Evolutionary conservation across 64 coral and sea anemone species (phyloP).

Genomic region (Stichodactyla helianthus): DNA sequence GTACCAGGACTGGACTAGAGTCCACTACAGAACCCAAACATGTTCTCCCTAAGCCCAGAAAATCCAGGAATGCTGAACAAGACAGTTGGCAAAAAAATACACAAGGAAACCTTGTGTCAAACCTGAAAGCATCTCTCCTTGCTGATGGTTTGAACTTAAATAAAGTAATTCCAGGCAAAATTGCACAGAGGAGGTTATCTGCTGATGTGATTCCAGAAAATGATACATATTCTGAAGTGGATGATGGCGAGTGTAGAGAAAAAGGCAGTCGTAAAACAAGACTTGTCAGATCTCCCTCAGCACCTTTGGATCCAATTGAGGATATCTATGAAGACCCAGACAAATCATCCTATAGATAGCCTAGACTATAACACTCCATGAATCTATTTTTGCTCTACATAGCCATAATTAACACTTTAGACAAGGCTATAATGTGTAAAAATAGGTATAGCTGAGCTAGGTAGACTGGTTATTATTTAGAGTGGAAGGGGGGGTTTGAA

Average conservation of each 20-base stretch:
- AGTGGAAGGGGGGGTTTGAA: not conserved
- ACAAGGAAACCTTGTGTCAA: slow-evolving; percentile 43
- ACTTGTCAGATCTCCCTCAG: slow-evolving; percentile 42
- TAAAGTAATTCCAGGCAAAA: slow-evolving; percentile 39
- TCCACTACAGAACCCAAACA: not conserved
- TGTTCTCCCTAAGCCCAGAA: not conserved
- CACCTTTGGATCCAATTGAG: slow-evolving; percentile 38
- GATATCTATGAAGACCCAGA: slow-evolving; percentile 72
- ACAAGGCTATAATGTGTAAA: no score
- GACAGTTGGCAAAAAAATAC: not conserved
- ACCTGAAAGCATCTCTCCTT: slow-evolving; percentile 66
- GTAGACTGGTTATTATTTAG: not conserved
- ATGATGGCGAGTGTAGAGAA: slow-evolving; percentile 23
- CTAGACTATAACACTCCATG: not conserved
- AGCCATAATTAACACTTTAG: no score
- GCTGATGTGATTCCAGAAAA: slow-evolving; percentile 42
- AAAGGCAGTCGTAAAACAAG: slow-evolving; percentile 5
- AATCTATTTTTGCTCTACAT: not conserved
- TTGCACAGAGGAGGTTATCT: slow-evolving; percentile 28
- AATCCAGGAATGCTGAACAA: not conserved
- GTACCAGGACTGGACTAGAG: not conserved
- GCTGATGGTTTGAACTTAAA: slow-evolving; percentile 72
- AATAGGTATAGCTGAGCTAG: no score
- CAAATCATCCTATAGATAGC: not conserved
- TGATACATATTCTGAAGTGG: slow-evolving; percentile 42